Evolutionary conservation across 2,113 vertebrate species (phyloP).

Genomic region (Nematolebias whitei): DNA sequence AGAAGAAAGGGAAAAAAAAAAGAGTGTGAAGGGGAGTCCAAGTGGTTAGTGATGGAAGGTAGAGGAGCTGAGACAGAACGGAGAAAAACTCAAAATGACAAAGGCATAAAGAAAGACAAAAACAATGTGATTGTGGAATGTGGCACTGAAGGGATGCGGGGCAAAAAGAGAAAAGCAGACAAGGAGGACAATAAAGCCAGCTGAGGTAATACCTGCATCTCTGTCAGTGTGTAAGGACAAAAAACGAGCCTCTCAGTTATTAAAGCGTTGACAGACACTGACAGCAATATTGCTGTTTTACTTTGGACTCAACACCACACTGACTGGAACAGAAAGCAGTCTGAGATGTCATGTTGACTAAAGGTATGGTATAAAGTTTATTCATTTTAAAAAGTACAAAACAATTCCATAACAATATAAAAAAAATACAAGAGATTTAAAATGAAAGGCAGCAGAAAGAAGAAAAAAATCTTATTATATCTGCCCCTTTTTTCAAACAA

Average conservation of each 20-base stretch:
- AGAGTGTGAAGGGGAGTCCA: neutral
- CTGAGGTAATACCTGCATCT: conserved; percentile 51
- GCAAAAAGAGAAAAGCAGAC: neutral
- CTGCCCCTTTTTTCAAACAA: too few species aligned
- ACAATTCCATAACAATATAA: too few species aligned
- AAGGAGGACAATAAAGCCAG: conserved; percentile 15
- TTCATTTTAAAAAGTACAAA: too few species aligned
- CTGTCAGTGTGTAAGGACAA: conserved; percentile 22
- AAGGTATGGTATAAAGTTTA: too few species aligned
- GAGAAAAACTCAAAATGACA: neutral
- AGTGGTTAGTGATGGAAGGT: neutral
- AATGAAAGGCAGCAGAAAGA: too few species aligned
- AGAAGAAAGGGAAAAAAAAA: neutral
- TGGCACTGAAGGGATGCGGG: neutral
- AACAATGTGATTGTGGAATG: neutral
- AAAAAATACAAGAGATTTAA: too few species aligned
- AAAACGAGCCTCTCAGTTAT: conserved; percentile 52
- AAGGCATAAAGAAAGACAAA: neutral
- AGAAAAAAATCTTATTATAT: too few species aligned
- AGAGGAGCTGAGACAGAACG: neutral
- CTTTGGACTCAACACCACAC: conserved; percentile 31
- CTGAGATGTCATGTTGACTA: conserved; percentile 26
- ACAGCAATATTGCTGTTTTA: conserved; percentile 60
- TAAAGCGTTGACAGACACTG: conserved; percentile 61
- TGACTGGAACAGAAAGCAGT: conserved; percentile 51